A percentile compares a stretch with the other conserved stretches of the same genome.
These are phyloP conservation scores for Pterocles burchelli DNA, from an alignment of 2,113 vertebrate species.

Conservation along the genomic window DNA sequence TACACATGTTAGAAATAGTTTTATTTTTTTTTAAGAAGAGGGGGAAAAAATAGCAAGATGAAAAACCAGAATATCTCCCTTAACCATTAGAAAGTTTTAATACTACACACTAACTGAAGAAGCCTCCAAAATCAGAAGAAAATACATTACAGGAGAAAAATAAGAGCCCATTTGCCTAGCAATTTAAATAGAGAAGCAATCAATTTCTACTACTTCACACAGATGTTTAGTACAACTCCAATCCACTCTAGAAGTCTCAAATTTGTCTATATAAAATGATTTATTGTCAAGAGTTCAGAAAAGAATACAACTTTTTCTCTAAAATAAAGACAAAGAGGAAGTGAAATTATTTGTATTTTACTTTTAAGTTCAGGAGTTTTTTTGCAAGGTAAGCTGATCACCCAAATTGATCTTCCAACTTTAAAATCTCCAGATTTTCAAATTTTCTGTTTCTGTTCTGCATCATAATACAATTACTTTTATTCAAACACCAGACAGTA, in stretches of 20 bases:
- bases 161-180: neutral
- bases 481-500: neutral
- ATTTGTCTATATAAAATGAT: neutral
- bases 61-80: neutral
- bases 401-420: neutral
- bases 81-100: neutral
- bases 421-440: neutral
- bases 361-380: neutral
- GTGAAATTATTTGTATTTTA: neutral
- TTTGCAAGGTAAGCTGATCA: neutral
- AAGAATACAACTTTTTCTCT: neutral
- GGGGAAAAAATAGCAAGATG: neutral
- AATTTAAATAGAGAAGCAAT: neutral
- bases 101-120: neutral
- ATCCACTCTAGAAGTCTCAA: neutral
- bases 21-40: neutral
- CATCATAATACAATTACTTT: neutral
- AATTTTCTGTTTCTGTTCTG: neutral
- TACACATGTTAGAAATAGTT: neutral
- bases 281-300: neutral
- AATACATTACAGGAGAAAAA: neutral
- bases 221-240: neutral
- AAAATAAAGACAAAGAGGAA: neutral
- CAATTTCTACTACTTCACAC: neutral
- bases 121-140: neutral